Evolutionary conservation across 2,113 vertebrate species (phyloP).

Genomic region (Coregonus clupeaformis): DNA sequence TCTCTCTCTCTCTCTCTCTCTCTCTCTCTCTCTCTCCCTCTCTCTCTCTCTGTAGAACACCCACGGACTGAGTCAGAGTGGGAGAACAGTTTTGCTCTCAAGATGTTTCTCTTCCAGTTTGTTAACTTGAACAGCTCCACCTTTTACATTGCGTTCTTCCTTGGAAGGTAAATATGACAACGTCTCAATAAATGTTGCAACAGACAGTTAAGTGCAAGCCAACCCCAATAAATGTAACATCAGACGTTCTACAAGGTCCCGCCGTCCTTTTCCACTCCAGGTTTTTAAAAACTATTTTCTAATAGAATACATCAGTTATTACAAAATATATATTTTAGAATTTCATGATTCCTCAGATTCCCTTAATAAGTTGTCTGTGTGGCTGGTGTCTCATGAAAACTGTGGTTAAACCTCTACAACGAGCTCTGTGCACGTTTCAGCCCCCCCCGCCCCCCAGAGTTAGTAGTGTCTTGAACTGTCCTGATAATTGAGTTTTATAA

Average conservation of each 20-base stretch:
- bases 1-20: background rate
- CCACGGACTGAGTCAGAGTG: conserved; percentile 96
- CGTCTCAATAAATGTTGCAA: conserved; percentile 8
- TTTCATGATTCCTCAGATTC: background rate
- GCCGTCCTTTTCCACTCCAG: no score
- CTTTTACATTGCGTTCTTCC: conserved; percentile 98
- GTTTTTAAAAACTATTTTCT: no score
- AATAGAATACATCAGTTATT: no score
- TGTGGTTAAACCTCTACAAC: background rate
- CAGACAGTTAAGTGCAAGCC: no score
- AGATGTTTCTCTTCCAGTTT: conserved; percentile 99
- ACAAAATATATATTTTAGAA: no score
- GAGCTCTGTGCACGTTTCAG: background rate
- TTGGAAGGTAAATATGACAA: conserved; percentile 85
- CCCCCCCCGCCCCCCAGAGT: background rate
- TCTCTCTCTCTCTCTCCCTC: conserved; percentile 17
- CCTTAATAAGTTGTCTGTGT: background rate
- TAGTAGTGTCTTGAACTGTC: conserved; percentile 11
- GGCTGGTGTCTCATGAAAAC: background rate
- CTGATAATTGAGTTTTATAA: conserved; percentile 46
- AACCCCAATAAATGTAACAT: no score
- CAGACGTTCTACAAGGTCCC: no score
- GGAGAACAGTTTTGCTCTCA: conserved; percentile 98
- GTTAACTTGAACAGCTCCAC: conserved; percentile 98
- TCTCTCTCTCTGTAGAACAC: conserved; percentile 79